These are phyloP conservation scores for Tapirus terrestris DNA, from an alignment of 2,113 vertebrate genomes.

Conservation along the genomic window DNA sequence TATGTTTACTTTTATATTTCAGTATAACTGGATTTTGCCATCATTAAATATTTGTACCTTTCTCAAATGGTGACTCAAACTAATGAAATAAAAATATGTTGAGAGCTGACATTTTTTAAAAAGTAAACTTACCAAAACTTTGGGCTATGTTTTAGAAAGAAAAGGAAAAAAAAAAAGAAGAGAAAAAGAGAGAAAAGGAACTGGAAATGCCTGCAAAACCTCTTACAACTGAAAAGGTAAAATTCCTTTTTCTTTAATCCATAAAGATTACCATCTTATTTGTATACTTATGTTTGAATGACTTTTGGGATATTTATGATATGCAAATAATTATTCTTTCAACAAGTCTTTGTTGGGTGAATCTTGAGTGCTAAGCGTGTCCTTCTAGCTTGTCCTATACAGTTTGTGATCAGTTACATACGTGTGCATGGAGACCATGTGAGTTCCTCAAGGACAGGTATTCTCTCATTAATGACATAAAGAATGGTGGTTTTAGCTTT, in stretches of 20 bases:
- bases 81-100: conserved; percentile 28
- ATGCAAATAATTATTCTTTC: neutral
- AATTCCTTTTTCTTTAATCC: neutral
- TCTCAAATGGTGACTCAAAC: conserved; percentile 42
- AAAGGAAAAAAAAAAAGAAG: conserved; percentile 94
- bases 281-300: neutral
- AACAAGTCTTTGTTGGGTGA: neutral
- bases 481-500: neutral
- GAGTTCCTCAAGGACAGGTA: neutral
- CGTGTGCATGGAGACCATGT: neutral
- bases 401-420: neutral
- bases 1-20: conserved; percentile 32
- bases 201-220: conserved; percentile 89
- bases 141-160: conserved; percentile 87
- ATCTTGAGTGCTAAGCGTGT: neutral
- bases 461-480: neutral
- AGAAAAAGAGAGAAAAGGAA: conserved; percentile 92
- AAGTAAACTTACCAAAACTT: conserved; percentile 62
- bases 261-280: neutral
- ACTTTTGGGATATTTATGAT: neutral
- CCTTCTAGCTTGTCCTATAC: neutral
- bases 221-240: conserved; percentile 88
- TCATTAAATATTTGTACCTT: neutral
- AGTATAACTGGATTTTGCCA: conserved; percentile 14
- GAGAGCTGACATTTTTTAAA: neutral